A percentile compares a stretch with the other conserved stretches of the same genome.
phyloP scores from a whole-genome alignment of 2,797 vertebrate genomes.

The Lateolabrax maculatus region DNA sequence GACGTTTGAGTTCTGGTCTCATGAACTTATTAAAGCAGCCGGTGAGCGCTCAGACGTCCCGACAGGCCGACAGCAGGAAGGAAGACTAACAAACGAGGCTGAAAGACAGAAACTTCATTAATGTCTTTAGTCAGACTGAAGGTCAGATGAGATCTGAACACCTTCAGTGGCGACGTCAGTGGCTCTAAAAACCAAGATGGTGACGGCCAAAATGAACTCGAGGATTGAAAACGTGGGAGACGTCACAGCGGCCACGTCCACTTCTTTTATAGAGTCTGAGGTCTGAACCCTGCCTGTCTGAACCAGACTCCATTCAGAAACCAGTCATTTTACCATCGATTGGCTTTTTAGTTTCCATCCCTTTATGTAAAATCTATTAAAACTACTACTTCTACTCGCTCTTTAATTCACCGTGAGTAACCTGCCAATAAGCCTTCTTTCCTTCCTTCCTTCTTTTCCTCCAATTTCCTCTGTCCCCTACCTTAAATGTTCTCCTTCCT shows the following conservation, averaged over 20 bases:
- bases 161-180: too few species aligned
- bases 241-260: too few species aligned
- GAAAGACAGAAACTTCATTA: conserved; percentile 18
- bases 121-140: background rate
- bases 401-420: conserved; percentile 14
- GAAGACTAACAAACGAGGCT: background rate
- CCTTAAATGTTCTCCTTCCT: too few species aligned
- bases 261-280: too few species aligned
- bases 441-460: background rate
- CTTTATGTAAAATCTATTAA: background rate
- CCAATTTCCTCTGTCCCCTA: too few species aligned
- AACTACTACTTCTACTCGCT: background rate
- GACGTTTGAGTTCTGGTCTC: background rate
- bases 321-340: background rate
- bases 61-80: background rate
- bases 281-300: background rate
- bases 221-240: too few species aligned
- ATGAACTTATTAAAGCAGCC: conserved; percentile 17
- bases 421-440: conserved; percentile 14
- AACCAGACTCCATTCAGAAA: conserved; percentile 14
- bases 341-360: background rate
- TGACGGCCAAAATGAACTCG: too few species aligned
- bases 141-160: background rate
- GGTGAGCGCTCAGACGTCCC: background rate
- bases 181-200: too few species aligned